Base-by-base conservation (phyloP, 2,888 invertebrate genomes). In the Dorcus hopei region DNA sequence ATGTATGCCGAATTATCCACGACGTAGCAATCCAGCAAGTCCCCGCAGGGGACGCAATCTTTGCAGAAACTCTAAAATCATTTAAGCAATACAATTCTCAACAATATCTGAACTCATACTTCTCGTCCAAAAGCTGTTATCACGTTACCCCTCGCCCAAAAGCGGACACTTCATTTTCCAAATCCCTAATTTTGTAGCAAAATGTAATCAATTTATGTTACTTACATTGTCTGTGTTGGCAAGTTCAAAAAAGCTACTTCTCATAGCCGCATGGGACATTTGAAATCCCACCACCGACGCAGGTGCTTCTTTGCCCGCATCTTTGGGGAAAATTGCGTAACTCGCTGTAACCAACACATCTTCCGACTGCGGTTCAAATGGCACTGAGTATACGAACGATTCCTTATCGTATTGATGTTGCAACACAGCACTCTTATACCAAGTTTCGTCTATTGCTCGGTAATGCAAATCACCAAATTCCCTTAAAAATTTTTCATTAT, bases 1-100 rank as follows among this genome's bases (percentile, higher is more conserved):
- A 95, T 83, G 75, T 94, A 97, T 0, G 95, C 97, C 69, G 94
- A 93, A 74, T 90, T 91, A 74, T 97, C 97, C 43, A 97, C 82
- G n/a, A 97, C 82, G 74, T 90, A 96, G 73, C 96, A 97, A 63
- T 89, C 87, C 65, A 88, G 81, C 47, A 83, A 81, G 33, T 84
- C 83, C n/a, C 83, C 78, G 67, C 87, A 87, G n/a, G 81, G 85
- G 65, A 81, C 72, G 65, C 83, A 85, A 19, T 79, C 76, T 11
- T 78, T 74, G 63, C 83, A 84, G 77, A 82, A 71, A 52, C 68
- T 70, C 72, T 73, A 66, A 56, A 65, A 66, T 61, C 43, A 57
- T 4, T 61, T 64, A 33, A 33, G 26, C 2, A 33, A 6, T 33
- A 7, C 7, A 7, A 33, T 33, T 33, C 26, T 33, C 26, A 33